These are phyloP conservation scores for Glaucidium brasilianum DNA, from an alignment of 2,113 vertebrate species.

Conservation along the genomic window DNA sequence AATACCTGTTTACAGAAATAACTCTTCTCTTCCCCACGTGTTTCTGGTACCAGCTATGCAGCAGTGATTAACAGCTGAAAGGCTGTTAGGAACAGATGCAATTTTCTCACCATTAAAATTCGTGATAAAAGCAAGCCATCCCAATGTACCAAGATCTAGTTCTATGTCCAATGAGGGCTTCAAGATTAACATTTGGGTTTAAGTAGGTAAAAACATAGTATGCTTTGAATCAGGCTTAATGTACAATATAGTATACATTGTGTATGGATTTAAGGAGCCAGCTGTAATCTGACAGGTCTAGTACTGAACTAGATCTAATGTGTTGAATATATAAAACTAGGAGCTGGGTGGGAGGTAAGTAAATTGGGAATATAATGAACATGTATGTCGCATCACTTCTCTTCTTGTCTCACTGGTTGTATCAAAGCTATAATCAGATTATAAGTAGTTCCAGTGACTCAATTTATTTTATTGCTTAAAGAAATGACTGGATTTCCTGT, in stretches of 20 bases:
- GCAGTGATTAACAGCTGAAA: neutral
- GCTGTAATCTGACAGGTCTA: neutral
- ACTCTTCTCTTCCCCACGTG: neutral
- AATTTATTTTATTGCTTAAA: neutral
- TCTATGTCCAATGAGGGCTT: neutral
- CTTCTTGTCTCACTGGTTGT: neutral
- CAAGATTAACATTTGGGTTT: neutral
- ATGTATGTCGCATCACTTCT: neutral
- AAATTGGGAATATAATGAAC: neutral
- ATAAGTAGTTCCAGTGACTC: neutral
- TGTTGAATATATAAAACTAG: neutral
- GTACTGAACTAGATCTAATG: neutral
- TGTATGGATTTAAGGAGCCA: neutral
- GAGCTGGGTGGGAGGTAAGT: neutral
- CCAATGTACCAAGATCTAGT: neutral
- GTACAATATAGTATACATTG: no score
- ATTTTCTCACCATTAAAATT: conserved; percentile 15
- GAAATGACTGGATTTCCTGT: neutral
- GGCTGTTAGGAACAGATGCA: neutral
- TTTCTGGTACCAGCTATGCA: neutral
- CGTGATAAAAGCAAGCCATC: neutral
- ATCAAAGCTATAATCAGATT: neutral
- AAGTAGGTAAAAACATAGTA: neutral
- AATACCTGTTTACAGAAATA: neutral
- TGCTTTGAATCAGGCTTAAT: neutral